Percentiles rank a stretch among this genome's conserved stretches.
phyloP scores from a whole-genome alignment of 2,888 invertebrate genomes.

The Drosophila macrospina region DNA sequence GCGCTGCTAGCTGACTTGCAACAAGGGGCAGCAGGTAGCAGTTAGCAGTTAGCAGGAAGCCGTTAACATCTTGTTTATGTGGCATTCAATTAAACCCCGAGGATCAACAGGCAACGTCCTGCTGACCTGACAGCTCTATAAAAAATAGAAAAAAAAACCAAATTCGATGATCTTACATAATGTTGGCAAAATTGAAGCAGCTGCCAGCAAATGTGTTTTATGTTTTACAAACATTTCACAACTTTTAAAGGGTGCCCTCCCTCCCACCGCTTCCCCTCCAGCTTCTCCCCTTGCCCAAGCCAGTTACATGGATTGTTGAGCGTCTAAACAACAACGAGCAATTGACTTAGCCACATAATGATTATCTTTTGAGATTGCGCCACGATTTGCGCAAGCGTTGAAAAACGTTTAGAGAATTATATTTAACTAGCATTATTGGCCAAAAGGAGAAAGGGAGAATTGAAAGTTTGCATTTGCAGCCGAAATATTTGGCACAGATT shows the following conservation, averaged over 20 bases:
- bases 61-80: slow-evolving; percentile 21
- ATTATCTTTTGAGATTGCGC: slow-evolving; percentile 49
- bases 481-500: background rate
- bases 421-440: slow-evolving; percentile 4
- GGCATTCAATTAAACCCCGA: slow-evolving; percentile 22
- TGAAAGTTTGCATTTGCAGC: background rate
- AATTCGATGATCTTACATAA: slow-evolving; percentile 25
- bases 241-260: slow-evolving; percentile 4
- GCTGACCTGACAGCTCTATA: slow-evolving; percentile 10
- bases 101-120: slow-evolving; percentile 22
- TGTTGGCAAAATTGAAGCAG: background rate
- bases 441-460: slow-evolving; percentile 3
- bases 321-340: slow-evolving; percentile 32
- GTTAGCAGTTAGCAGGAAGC: slow-evolving; percentile 18
- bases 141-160: background rate
- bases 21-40: slow-evolving; percentile 35
- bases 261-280: background rate
- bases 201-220: too few relatives aligned
- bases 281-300: background rate
- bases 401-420: slow-evolving; percentile 36
- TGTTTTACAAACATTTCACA: slow-evolving; percentile 23
- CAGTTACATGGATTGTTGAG: slow-evolving; percentile 66
- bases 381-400: slow-evolving; percentile 53
- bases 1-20: slow-evolving; percentile 32
- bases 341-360: slow-evolving; percentile 16